phyloP scores from a whole-genome alignment of 2,888 invertebrate species.

The Scaptomyza tumidula region DNA sequence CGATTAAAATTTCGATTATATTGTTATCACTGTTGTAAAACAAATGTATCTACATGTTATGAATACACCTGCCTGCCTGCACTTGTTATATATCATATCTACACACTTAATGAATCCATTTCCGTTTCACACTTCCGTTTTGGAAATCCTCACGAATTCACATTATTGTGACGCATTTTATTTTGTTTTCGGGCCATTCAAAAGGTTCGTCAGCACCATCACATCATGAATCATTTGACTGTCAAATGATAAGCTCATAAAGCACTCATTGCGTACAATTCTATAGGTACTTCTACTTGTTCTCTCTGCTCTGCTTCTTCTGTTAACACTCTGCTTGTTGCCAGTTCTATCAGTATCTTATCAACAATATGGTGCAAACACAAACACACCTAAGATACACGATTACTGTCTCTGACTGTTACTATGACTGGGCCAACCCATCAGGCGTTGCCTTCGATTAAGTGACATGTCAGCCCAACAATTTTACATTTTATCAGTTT shows the following conservation, averaged over 20 bases:
- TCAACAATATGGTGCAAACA: slow-evolving; percentile 22
- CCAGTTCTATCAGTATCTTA: slow-evolving; percentile 35
- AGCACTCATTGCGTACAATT: slow-evolving; percentile 29
- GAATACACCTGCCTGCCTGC: background rate
- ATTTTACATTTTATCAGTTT: slow-evolving; percentile 2
- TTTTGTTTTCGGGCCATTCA: slow-evolving; percentile 13
- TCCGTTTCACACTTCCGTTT: slow-evolving; percentile 55
- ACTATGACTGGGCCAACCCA: slow-evolving; percentile 43
- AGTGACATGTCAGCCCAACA: slow-evolving; percentile 22
- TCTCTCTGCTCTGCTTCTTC: background rate
- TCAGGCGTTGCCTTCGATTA: slow-evolving; percentile 29
- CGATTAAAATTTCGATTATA: no score
- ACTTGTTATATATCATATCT: slow-evolving; percentile 1
- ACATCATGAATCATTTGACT: slow-evolving; percentile 30
- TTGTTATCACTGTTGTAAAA: no score
- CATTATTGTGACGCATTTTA: slow-evolving; percentile 47
- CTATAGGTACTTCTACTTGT: slow-evolving; percentile 15
- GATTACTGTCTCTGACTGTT: slow-evolving; percentile 1
- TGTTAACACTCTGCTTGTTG: background rate
- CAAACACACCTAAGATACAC: background rate
- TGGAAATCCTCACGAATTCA: slow-evolving; percentile 15
- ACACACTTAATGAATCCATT: slow-evolving; percentile 29
- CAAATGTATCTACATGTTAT: background rate
- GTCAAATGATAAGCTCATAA: slow-evolving; percentile 30
- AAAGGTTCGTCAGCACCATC: slow-evolving; percentile 19